A percentile compares a stretch with the other conserved stretches of the same genome.
phyloP scores from a whole-genome alignment of 2,113 vertebrate species.

The Epinephelus lanceolatus region DNA sequence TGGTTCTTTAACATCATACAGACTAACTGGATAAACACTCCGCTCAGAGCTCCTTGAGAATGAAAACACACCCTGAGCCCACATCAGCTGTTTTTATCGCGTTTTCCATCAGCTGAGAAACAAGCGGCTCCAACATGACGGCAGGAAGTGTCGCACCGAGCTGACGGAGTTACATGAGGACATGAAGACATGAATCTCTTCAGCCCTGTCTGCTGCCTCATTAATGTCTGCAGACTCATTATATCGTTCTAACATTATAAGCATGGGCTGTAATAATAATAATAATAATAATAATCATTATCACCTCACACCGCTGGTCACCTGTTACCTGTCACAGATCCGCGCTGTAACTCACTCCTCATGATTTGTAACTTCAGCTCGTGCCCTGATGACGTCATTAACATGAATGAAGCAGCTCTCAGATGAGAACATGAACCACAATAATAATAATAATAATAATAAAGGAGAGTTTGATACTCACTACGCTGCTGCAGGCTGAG shows the following conservation, averaged over 20 bases:
- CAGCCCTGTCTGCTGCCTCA: too few species aligned
- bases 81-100: background rate
- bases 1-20: too few species aligned
- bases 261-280: too few species aligned
- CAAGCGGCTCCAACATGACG: fast-evolving
- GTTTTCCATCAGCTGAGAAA: background rate
- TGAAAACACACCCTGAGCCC: background rate
- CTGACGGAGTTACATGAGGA: background rate
- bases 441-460: too few species aligned
- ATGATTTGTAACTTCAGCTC: background rate
- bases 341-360: background rate
- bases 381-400: too few species aligned
- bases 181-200: background rate
- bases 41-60: background rate
- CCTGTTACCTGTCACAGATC: slow-evolving; percentile 20
- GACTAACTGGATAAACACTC: too few species aligned
- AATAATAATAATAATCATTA: too few species aligned
- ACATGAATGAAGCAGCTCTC: background rate
- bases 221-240: background rate
- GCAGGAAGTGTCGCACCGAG: slow-evolving; percentile 40
- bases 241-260: too few species aligned
- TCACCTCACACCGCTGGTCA: background rate
- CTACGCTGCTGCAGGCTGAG: slow-evolving; percentile 28
- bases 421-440: fast-evolving
- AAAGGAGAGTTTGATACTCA: slow-evolving; percentile 34